These are phyloP conservation scores for Helarctos malayanus DNA, from an alignment of 2,797 vertebrate genomes.

Conservation along the genomic window DNA sequence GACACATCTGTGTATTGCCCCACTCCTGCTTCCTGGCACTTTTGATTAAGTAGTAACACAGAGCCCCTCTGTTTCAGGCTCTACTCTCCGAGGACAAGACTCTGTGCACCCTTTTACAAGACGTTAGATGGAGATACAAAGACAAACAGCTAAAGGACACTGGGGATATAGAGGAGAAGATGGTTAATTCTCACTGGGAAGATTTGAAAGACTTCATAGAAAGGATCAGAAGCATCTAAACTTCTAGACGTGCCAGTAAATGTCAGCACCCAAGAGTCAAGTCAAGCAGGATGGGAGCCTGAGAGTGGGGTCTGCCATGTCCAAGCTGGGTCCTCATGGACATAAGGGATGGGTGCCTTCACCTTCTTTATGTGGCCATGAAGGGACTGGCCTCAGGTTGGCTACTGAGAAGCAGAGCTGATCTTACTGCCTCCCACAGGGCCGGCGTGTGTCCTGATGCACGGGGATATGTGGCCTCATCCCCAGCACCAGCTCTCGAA, in stretches of 20 bases:
- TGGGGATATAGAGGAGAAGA: not conserved
- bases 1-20: rapidly evolving
- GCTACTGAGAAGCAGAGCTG: not conserved
- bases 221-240: not conserved
- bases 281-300: rapidly evolving
- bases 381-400: too few relatives aligned
- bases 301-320: rapidly evolving
- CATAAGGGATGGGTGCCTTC: rapidly evolving
- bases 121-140: not conserved
- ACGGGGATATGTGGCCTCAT: rapidly evolving
- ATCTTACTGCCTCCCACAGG: not conserved
- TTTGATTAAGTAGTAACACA: not conserved
- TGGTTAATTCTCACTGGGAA: too few relatives aligned
- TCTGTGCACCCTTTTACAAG: not conserved
- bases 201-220: not conserved
- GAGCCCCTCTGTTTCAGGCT: not conserved
- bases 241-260: not conserved
- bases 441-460: not conserved
- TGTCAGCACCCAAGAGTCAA: not conserved
- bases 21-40: too few relatives aligned
- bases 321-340: rapidly evolving
- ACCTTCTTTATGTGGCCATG: rapidly evolving
- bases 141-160: not conserved
- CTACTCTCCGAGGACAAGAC: not conserved
- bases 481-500: not conserved